Base-by-base conservation (phyloP, 2,113 vertebrate species). In the Pholis gunnellus region DNA sequence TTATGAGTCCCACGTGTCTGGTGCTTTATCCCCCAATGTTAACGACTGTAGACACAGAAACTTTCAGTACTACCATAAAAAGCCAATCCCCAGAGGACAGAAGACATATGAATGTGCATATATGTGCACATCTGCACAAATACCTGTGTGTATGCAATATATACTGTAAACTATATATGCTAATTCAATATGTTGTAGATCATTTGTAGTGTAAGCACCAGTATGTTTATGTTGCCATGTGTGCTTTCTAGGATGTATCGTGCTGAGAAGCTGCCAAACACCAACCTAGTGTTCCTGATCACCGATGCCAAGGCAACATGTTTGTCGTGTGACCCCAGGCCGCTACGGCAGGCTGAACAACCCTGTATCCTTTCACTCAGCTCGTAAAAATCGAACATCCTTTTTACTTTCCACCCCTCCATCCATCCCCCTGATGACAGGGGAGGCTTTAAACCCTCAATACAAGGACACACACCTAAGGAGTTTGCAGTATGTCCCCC, bases 241-340 rank as follows among this genome's bases (percentile, higher is more conserved):
- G 17, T 91, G 94, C 95, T 83, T 96, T 95, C 79, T 79, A 96
- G 95, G 88, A 94, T 95, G 95, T 99, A 97, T 89, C 95, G 96
- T 38, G 97, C 96, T 1, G 97, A 99, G 93, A 99, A 99, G 91
- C 96, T 99, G 89, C 96, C 97, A 78, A 97, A 97, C 86, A 99
- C 98, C 81, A 99, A 99, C 91, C 90, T 99, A 87, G 96, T 99
- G 82, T 99, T 99, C 94, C 96, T 99, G 87, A 97, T 99, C 91
- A 97, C 97, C 40, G 98, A 99, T 87, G 98, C 97, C 88, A 97
- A 96, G 88, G 95, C 94, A 10, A 97, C 97, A 9, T 99, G 98
- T 89, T 95, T 96, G 61, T 96, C 96, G 2, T 99, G 98, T 85
- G 98, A 99, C 91, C 94, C 97, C 20, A 96, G 96, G 60, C 96